These are phyloP conservation scores for Anguilla pacifica DNA, from an alignment of 2,797 vertebrate species.

Conservation along the genomic window DNA sequence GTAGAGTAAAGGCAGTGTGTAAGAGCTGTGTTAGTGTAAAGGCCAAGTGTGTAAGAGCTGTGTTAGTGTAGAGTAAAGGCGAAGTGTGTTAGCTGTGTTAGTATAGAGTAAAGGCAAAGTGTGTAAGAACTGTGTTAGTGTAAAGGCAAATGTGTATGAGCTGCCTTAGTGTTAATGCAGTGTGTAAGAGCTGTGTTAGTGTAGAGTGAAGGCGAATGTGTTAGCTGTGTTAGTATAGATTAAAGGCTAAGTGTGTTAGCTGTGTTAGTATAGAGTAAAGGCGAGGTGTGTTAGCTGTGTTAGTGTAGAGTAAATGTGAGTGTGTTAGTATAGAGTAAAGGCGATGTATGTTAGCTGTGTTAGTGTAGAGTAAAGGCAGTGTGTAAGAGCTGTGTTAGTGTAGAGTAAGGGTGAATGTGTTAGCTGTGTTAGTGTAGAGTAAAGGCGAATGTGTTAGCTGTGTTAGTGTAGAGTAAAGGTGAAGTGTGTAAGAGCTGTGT, in stretches of 20 bases:
- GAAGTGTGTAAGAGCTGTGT: not conserved
- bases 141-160: not conserved
- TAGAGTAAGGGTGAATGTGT: not conserved
- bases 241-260: not conserved
- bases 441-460: too few species aligned
- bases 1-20: not conserved
- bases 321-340: not conserved
- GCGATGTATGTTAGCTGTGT: not conserved
- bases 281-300: not conserved
- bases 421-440: not conserved
- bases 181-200: not conserved
- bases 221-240: not conserved
- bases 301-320: not conserved
- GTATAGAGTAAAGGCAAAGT: too few species aligned
- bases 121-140: not conserved
- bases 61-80: not conserved
- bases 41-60: too few species aligned
- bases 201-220: too few species aligned
- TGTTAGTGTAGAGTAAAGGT: not conserved
- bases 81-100: too few species aligned
- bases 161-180: too few species aligned
- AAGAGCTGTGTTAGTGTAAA: not conserved
- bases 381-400: not conserved
- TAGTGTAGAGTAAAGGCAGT: not conserved
- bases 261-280: not conserved